phyloP scores from a whole-genome alignment of 1,140 invertebrate genomes.

The Bombyx mori region ASM3026992v2 NC_085125.1:14648501-14649000 shows the following conservation, averaged over 20 bases:
- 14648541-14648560: slow-evolving; percentile 16
- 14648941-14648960: slow-evolving; percentile 4
- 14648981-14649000: slow-evolving; percentile 10
- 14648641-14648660: slow-evolving; percentile 12
- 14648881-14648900: slow-evolving; percentile 7
- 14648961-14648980: slow-evolving; percentile 14
- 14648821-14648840: slow-evolving; percentile 3
- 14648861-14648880: slow-evolving; percentile 19
- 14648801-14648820: slow-evolving; percentile 10
- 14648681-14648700: slow-evolving; percentile 7
- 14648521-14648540: neutral
- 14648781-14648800: slow-evolving; percentile 18
- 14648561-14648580: slow-evolving; percentile 4
- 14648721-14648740: slow-evolving; percentile 9
- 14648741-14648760: slow-evolving; percentile 10
- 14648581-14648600: slow-evolving; percentile 12
- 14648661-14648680: slow-evolving; percentile 14
- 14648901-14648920: slow-evolving; percentile 1
- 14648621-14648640: slow-evolving; percentile 12
- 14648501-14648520: slow-evolving; percentile 4
- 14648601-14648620: slow-evolving; percentile 10
- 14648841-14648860: slow-evolving; percentile 15
- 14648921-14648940: slow-evolving; percentile 6
- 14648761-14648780: slow-evolving; percentile 17
- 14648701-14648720: slow-evolving; percentile 1